These are phyloP conservation scores for Serrognathus titanus DNA, from an alignment of 2,888 invertebrate species.

Conservation along the genomic window DNA sequence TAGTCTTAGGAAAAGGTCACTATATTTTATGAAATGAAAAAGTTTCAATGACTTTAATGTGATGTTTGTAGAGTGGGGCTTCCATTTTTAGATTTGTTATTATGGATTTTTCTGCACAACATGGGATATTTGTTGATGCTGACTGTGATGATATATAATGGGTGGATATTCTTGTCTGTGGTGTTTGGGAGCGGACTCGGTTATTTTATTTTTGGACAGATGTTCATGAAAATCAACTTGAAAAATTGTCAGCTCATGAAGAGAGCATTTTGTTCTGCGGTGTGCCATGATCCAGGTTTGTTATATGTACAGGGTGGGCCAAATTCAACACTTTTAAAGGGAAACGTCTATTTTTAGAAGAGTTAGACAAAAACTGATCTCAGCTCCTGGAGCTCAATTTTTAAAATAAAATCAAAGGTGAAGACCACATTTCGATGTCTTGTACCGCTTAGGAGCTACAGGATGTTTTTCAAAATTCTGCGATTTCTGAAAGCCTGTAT, in stretches of 20 bases:
- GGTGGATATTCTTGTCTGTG: conserved; percentile 62
- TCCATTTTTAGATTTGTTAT: conserved; percentile 38
- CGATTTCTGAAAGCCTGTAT: no score
- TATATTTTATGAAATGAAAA: no score
- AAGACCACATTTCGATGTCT: no score
- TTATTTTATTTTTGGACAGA: conserved; percentile 57
- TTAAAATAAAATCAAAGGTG: no score
- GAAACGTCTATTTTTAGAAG: no score
- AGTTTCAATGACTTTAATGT: not conserved
- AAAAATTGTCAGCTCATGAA: conserved; percentile 50
- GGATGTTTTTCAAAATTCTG: no score
- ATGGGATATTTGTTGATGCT: conserved; percentile 71
- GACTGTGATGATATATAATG: conserved; percentile 71
- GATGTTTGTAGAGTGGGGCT: conserved; percentile 37
- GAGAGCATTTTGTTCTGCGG: conserved; percentile 47
- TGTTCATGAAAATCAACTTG: conserved; percentile 53
- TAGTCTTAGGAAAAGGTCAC: no score
- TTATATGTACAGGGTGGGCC: conserved; percentile 6
- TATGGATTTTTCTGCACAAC: conserved; percentile 46
- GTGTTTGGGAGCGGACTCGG: conserved; percentile 61
- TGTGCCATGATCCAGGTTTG: conserved; percentile 51
- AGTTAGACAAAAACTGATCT: no score
- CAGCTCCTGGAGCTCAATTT: no score
- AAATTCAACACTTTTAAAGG: no score
- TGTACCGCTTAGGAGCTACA: no score